Base-by-base conservation (phyloP, 2,888 invertebrate genomes). In the Meloe dianella region DNA sequence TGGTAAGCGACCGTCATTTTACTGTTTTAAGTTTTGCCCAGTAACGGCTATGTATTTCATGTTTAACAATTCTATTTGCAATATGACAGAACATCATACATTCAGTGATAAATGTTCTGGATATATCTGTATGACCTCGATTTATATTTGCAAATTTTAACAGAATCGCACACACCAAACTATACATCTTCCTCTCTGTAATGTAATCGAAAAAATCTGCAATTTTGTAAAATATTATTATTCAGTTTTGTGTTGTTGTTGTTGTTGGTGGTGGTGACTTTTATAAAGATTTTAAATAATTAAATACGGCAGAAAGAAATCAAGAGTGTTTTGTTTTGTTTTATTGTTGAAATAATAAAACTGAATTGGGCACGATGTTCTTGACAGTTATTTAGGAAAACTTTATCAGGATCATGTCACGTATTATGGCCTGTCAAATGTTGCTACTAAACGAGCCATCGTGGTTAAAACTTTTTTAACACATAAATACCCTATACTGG, bases 11-110 rank as follows among this genome's bases (percentile, higher is more conserved):
- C 62, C 27, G 57, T 60, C 38, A 65, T 65, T 64, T 51, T 61
- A 64, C 51, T 65, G 65, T 68, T 68, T 68, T 65, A 63, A 65
- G 65, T 68, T 65, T 30, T 32, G 65, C 57, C 54, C 54, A 8
- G 6, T 54, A 24, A 20, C 22, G 22, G 32, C 56, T 12, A 60
- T 60, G 72, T 71, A 71, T 74, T 74, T 71, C 69, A 73, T 71
- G 74, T 74, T 73, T 72, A 74, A 74, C 74, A 72, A 68, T 73
- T 73, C 73, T 70, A 74, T 74, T 74, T 73, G 73, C 63, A 67
- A 71, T 74, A 72, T 69, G 70, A 70, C 67, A 71, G 71, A 68
- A 65, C 68, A 68, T 68, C 68, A 68, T 65, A 65, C 68, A 68
- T 65, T 59, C 63, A 47, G 63, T 68, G 68, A 68, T 68, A 68